phyloP scores from a whole-genome alignment of 2,888 invertebrate genomes.

The Folsomia candida region DNA sequence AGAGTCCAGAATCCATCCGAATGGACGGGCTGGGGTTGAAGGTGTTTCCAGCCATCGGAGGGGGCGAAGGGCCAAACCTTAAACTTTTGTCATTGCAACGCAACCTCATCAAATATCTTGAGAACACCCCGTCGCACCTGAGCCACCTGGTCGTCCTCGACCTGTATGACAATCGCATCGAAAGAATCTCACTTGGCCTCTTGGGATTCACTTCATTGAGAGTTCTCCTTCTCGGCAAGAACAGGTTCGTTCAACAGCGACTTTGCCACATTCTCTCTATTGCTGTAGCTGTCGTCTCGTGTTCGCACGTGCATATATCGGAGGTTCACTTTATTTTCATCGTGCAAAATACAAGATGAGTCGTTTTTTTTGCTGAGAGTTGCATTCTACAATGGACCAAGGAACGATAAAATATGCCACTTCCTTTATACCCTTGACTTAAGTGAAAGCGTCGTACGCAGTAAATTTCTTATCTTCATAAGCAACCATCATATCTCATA shows the following conservation, averaged over 20 bases:
- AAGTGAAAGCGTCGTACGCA: no score
- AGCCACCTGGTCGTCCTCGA: constrained; percentile 85
- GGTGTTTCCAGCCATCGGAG: constrained; percentile 44
- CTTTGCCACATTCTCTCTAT: not conserved
- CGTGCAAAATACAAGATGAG: constrained; percentile 4
- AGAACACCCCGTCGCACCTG: constrained; percentile 60
- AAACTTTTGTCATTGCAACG: constrained; percentile 82
- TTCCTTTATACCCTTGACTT: no score
- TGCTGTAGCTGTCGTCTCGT: no score
- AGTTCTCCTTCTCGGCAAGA: constrained; percentile 86
- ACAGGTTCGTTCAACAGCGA: constrained; percentile 62
- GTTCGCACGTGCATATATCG: constrained; percentile 16
- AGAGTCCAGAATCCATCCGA: constrained; percentile 82
- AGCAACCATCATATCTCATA: no score
- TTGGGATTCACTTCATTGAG: constrained; percentile 74
- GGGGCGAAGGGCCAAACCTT: constrained; percentile 30
- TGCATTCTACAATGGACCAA: no score
- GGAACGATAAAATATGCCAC: no score
- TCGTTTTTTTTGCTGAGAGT: no score
- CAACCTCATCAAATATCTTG: constrained; percentile 76
- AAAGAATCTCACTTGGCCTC: constrained; percentile 75
- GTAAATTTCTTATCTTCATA: no score
- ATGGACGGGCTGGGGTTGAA: constrained; percentile 66
- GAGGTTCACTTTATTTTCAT: constrained; percentile 15
- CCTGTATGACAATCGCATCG: constrained; percentile 91